Conservation (phyloP, 2,113 vertebrate species). For the Tragelaphus imberbis region DNA sequence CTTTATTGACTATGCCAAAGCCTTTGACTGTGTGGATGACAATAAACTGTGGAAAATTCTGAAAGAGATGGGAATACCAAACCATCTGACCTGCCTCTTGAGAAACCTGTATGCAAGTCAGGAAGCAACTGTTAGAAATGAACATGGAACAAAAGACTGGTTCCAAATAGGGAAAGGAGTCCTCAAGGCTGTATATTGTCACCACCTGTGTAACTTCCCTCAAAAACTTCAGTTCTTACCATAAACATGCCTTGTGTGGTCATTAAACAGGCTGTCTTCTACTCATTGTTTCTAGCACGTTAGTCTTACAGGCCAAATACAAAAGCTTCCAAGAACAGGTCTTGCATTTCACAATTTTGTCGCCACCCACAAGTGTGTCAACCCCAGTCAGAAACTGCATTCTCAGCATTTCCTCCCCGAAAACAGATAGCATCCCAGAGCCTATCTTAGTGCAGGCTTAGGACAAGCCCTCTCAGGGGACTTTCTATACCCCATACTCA, state of each 20-base stretch:
- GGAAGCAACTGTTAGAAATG: no score
- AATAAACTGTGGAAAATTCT: no score
- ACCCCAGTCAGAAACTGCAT: neutral
- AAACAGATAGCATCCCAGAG: neutral
- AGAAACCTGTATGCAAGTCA: no score
- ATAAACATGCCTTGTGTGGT: neutral
- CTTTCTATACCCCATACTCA: neutral
- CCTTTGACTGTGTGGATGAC: no score
- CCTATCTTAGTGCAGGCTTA: neutral
- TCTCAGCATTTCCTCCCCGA: neutral
- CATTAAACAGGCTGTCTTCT: neutral
- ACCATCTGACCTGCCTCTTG: no score
- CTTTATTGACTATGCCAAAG: no score
- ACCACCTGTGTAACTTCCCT: neutral
- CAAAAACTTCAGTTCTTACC: neutral
- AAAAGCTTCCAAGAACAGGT: neutral
- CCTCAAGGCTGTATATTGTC: no score
- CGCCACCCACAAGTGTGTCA: neutral
- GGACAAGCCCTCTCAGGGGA: neutral
- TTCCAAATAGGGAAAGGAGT: no score
- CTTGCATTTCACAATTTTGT: neutral
- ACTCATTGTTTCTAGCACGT: neutral
- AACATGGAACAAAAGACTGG: no score
- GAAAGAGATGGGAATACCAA: no score
- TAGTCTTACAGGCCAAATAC: neutral